Base-by-base conservation (phyloP, 2,113 vertebrate genomes). In the Hiodon alosoides region DNA sequence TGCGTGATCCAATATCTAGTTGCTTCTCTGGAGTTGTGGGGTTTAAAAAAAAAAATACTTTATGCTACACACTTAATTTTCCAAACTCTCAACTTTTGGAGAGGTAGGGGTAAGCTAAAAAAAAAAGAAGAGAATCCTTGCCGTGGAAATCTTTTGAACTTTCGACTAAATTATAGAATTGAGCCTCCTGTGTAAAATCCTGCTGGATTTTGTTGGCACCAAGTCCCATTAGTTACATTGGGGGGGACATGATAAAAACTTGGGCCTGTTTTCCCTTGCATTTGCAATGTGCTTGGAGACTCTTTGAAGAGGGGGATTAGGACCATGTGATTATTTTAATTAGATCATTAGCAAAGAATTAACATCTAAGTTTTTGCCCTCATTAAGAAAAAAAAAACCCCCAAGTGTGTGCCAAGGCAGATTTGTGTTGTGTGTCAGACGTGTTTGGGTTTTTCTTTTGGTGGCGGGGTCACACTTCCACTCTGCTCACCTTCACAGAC, bases 401-500 rank as follows among this genome's bases (percentile, higher is more conserved):
- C 79, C 69, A 80, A 82, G 65, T 79, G 72, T 76, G 81, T 83
- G 84, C 80, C 82, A 83, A 80, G 78, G 81, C 82, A 85, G 69
- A 85, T 86, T 77, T 83, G 69, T 79, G 76, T 70, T 73, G 80
- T 79, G 68, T 74, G 81, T 84, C 71, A 74, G 51, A 76, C 58
- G 4, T 64, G 60, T 81, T 75, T 79, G 57, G 13, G 16, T 52
- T 60, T 76, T 75, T 76, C 58, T 48, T 52, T 11, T 67, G 47
- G 14, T 2, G 3, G 66, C 51, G 51, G 48, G 0, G 4, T 48
- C 64, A 7, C 51, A 13, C 10, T 67, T 83, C 80, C 83, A 78
- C 61, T 57, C 50, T 66, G 88, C 83, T 80, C 87, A 93, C 86
- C 89, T 86, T 89, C 86, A 79, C 93, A 98, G 97, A 94, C 96